Percentiles rank a stretch among this genome's conserved stretches.
Conservation (phyloP, 2,113 vertebrate species). For the Hemicordylus capensis region DNA sequence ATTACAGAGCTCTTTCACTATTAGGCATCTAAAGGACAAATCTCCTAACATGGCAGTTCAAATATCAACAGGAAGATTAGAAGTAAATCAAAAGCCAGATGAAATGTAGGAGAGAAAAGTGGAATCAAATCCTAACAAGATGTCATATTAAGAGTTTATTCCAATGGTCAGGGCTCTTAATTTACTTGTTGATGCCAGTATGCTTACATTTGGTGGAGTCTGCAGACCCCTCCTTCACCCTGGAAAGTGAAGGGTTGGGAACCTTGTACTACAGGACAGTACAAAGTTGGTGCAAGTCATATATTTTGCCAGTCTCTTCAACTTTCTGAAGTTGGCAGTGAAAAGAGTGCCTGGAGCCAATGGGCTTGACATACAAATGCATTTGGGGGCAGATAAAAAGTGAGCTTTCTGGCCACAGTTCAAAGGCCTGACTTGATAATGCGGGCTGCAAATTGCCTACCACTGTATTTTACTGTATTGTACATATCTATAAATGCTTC, state of each 20-base stretch:
- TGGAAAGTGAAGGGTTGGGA: too few species aligned
- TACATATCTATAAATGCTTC: not conserved
- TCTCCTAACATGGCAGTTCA: conserved; percentile 6
- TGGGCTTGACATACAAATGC: not conserved
- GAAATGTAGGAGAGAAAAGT: conserved; percentile 4
- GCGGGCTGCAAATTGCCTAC: not conserved
- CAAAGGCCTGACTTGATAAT: not conserved
- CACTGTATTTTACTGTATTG: not conserved
- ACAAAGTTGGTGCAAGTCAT: not conserved
- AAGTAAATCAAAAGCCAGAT: not conserved
- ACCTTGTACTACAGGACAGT: too few species aligned
- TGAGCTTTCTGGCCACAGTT: not conserved
- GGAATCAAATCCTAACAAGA: conserved; percentile 10
- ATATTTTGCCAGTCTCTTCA: not conserved
- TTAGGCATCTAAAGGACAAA: conserved; percentile 24
- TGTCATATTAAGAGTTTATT: not conserved
- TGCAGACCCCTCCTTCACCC: too few species aligned
- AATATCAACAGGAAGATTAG: conserved; percentile 10
- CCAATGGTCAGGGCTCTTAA: not conserved
- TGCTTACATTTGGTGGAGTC: too few species aligned
- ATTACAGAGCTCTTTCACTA: not conserved
- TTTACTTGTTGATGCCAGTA: not conserved
- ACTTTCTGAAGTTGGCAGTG: not conserved
- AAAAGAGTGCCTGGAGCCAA: not conserved
- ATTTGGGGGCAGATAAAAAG: not conserved